Evolutionary conservation across 23 tunicate genomes (phyloP).

Genomic region (Corella eumyota): DNA sequence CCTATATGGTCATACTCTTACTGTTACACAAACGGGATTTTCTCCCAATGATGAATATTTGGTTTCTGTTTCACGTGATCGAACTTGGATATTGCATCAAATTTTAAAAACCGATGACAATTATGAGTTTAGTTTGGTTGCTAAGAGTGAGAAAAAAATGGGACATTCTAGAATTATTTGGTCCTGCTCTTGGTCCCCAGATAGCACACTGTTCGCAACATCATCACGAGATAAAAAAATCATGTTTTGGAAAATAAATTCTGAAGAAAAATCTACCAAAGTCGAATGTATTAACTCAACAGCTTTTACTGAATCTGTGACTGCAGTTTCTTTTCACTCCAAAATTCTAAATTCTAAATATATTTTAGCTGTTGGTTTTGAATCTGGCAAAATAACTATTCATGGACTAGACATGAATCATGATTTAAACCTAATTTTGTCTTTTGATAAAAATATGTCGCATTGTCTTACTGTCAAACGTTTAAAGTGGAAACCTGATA

Average conservation of each 20-base stretch:
- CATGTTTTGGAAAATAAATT: constrained; percentile 43
- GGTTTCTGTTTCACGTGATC: constrained; percentile 85
- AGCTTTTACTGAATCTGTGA: constrained; percentile 32
- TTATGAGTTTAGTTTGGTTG: constrained; percentile 4
- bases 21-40: constrained; percentile 91
- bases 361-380: constrained; percentile 53
- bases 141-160: constrained; percentile 58
- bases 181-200: constrained; percentile 89
- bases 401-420: no score
- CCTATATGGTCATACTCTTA: constrained; percentile 57
- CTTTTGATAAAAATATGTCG: constrained; percentile 17
- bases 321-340: constrained; percentile 54
- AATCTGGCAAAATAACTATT: constrained; percentile 52
- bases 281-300: constrained; percentile 6
- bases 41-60: constrained; percentile 52
- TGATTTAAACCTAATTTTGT: no score
- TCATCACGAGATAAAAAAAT: constrained; percentile 86
- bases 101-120: constrained; percentile 2
- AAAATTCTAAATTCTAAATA: not conserved
- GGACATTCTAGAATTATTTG: constrained; percentile 86
- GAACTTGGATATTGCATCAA: constrained; percentile 63
- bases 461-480: constrained; percentile 60
- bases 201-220: constrained; percentile 48
- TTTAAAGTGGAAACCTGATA: constrained; percentile 55
- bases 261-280: not conserved